Base-by-base conservation (phyloP, 2,888 invertebrate genomes). In the Axea sp. region DNA sequence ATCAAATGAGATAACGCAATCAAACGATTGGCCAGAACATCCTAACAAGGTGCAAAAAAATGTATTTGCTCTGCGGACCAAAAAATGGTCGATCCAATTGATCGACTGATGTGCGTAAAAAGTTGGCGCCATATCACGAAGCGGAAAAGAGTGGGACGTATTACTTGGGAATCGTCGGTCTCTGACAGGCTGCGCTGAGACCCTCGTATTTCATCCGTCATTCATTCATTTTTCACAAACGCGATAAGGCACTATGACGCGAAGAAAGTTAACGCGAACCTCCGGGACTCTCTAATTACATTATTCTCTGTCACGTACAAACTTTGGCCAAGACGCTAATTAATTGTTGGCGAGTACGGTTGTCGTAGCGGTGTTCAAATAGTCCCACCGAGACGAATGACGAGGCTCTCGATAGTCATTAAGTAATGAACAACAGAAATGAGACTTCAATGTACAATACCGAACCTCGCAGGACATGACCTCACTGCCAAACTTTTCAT, bases 211-310 rank as follows among this genome's bases (percentile, higher is more conserved):
- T 78, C 75, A 77, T 76, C 73, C 72, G 76, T 74, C 78, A 72
- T 77, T 78, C 75, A 76, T 77, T 80, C 78, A 78, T 80, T 80
- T 80, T 80, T 80, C 76, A 80, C 75, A 24, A 68, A 76, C 41
- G 71, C 49, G 57, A 47, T 62, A 53, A 55, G 45, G 60, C 30
- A 67, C 17, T 67, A 35, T 30, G 33, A 28, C 59, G 55, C 57
- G 64, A 60, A 65, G 75, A 74, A 75, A 68, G 62, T 77, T 76
- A 73, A 71, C 73, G 60, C 65, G 74, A 57, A 55, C 75, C 72
- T 64, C 41, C 37, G 75, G 68, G 75, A 75, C 75, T 76, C 76
- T 62, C 78, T 78, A 78, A 78, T 78, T 78, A 71, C 76, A 78
- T 78, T 78, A 78, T 78, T 76, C 78, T 76, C 76, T 74, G 78